Evolutionary conservation across 2,888 invertebrate species (phyloP).

Genomic region (Ceriagrion tenellum): DNA sequence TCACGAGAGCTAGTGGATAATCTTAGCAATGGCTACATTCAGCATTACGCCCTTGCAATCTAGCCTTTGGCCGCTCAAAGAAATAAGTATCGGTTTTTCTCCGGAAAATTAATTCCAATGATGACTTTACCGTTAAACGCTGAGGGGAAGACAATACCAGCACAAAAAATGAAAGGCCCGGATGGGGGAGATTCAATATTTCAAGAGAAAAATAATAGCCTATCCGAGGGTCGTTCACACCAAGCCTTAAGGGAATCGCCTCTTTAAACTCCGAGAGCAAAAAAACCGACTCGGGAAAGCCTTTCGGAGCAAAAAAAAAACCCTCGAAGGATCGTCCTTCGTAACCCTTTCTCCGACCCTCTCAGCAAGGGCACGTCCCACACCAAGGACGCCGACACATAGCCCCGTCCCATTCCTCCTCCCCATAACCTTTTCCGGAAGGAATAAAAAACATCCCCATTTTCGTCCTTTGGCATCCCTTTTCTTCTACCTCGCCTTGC

Average conservation of each 20-base stretch:
- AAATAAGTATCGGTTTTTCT: background rate
- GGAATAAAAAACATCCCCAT: background rate
- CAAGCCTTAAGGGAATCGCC: slow-evolving; percentile 28
- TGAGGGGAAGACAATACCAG: background rate
- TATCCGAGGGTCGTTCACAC: background rate
- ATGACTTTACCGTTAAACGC: background rate
- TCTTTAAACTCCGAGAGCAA: slow-evolving; percentile 4
- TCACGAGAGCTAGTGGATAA: no score
- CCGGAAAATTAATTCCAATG: background rate
- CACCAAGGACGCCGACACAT: background rate
- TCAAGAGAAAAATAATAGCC: slow-evolving; percentile 12
- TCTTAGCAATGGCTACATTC: no score
- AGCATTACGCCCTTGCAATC: no score
- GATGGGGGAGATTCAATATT: background rate
- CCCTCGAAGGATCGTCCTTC: background rate
- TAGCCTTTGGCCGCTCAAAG: background rate
- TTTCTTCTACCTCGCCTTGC: background rate
- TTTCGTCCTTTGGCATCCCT: background rate
- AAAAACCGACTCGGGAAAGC: background rate
- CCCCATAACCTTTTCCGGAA: background rate
- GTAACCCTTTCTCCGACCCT: background rate
- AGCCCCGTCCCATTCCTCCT: no score
- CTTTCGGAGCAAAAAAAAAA: background rate
- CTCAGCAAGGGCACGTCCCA: background rate
- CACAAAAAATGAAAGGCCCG: background rate